A percentile compares a stretch with the other conserved stretches of the same genome.
phyloP scores from a whole-genome alignment of 2,797 vertebrate genomes.

The Hapalemur alaotrensis region DNA sequence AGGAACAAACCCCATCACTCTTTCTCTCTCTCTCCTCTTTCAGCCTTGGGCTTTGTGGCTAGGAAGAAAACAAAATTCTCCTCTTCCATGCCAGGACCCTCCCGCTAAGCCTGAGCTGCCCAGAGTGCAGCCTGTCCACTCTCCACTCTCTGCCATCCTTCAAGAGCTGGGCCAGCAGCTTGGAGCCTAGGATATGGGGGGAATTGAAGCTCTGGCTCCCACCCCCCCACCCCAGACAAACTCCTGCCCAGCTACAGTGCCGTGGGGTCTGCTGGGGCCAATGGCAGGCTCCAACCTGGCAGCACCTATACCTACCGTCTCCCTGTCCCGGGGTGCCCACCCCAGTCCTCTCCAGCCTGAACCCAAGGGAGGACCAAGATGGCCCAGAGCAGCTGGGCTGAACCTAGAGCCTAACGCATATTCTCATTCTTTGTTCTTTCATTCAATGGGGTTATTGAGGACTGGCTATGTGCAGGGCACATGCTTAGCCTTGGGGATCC shows the following conservation, averaged over 20 bases:
- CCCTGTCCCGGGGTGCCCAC: not conserved
- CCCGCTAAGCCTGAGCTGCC: not conserved
- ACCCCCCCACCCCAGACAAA: not conserved
- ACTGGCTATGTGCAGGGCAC: not conserved
- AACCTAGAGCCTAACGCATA: not conserved
- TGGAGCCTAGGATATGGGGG: not conserved
- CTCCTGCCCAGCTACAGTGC: too few species aligned
- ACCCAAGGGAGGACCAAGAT: not conserved
- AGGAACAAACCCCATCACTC: not conserved
- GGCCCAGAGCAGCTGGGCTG: not conserved
- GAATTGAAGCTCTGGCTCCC: not conserved
- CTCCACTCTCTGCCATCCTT: not conserved
- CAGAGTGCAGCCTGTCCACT: not conserved
- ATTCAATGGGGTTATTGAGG: not conserved
- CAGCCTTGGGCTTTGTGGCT: not conserved
- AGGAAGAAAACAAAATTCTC: not conserved
- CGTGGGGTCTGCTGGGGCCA: not conserved
- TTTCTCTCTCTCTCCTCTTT: not conserved
- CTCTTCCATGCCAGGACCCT: not conserved
- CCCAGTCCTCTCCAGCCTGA: not conserved
- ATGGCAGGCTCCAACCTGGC: not conserved
- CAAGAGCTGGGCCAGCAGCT: not conserved
- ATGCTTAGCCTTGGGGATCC: not conserved
- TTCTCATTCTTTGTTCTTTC: not conserved
- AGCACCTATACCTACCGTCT: not conserved